Percentiles rank a stretch among this genome's conserved stretches.
These are phyloP conservation scores for Porites cylindrica DNA, from an alignment of 92 coral and sea anemone genomes.

Conservation along the genomic window DNA sequence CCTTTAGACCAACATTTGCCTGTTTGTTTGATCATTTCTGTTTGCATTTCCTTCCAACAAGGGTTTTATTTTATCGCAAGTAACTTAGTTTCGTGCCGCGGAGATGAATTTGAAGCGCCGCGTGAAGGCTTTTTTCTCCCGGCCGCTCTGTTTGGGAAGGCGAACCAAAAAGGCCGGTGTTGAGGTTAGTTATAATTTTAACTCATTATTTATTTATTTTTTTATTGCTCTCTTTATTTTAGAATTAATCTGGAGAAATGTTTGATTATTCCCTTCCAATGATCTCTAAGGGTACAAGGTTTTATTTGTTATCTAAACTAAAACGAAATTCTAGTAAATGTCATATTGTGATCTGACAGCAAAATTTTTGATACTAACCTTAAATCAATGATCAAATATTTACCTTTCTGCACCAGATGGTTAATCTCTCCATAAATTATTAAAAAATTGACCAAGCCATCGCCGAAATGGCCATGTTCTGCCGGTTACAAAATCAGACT, in stretches of 20 bases:
- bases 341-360: neutral
- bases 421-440: neutral
- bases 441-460: no score
- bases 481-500: no score
- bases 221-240: neutral
- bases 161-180: neutral
- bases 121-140: neutral
- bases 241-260: neutral
- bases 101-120: neutral
- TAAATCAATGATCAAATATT: neutral
- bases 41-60: neutral
- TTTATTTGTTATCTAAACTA: neutral
- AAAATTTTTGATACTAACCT: neutral
- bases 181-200: neutral
- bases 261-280: neutral
- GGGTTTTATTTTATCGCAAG: neutral
- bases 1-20: neutral
- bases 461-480: no score
- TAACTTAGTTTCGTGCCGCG: neutral
- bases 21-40: neutral
- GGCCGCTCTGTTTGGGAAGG: conserved; percentile 1
- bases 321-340: neutral
- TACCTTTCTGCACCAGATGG: neutral
- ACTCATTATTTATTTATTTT: neutral
- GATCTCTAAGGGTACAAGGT: neutral